Conservation (phyloP, 2,113 vertebrate species). For the Alouatta palliata region DNA sequence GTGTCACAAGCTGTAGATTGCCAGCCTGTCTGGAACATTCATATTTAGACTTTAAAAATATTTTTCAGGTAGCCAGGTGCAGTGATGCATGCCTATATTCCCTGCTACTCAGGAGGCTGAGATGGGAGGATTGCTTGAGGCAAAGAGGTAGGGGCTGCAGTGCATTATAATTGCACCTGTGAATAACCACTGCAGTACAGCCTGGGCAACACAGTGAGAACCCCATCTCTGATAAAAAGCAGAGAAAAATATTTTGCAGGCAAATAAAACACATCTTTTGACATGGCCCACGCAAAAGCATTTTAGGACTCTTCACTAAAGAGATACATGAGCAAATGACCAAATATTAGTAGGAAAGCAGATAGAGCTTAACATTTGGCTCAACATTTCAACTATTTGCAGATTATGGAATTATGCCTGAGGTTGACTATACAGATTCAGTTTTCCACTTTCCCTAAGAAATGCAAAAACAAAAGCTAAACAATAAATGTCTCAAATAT, state of each 20-base stretch:
- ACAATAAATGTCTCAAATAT: neutral
- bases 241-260: neutral
- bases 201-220: neutral
- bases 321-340: constrained; percentile 55
- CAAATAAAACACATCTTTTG: neutral
- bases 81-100: neutral
- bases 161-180: neutral
- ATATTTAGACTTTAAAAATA: neutral
- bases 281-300: neutral
- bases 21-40: neutral
- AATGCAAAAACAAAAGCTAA: constrained; percentile 1
- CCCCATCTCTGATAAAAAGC: neutral
- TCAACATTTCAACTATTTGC: constrained; percentile 70
- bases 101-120: neutral
- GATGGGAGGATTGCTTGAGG: neutral
- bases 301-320: neutral
- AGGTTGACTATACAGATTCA: neutral
- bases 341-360: constrained; percentile 43
- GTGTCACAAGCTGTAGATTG: neutral
- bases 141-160: neutral
- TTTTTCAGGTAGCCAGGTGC: neutral
- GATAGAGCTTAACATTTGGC: neutral
- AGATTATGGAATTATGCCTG: constrained; percentile 20
- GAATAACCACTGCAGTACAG: neutral
- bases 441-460: constrained; percentile 6